Base-by-base conservation (phyloP, 2,888 invertebrate genomes). In the Elmis aenea region DNA sequence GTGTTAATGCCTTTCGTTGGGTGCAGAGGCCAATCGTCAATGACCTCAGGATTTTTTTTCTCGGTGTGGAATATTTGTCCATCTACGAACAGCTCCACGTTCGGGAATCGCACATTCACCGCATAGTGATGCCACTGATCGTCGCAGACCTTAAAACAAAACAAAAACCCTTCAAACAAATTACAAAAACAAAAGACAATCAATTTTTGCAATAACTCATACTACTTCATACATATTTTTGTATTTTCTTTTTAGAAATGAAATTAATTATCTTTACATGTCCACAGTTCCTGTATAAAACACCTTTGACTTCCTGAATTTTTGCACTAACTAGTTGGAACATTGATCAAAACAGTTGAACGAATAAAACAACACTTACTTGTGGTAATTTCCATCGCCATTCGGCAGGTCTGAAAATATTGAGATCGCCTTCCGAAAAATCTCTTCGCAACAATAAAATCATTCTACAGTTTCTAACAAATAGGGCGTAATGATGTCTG, bases 121-220 rank as follows among this genome's bases (percentile, higher is more conserved):
- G 94, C 90, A 71, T 93, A 97, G 70, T 96, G 95, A 74, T 99
- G 97, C 97, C 97, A 99, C 60, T 92, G 87, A 67, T 93, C 89
- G 70, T 99, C 97, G 71, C 97, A 97, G 30, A 90, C 87, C 79
- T 84, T 36, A 48, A 45, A 29, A 9, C 22, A 39, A 13, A 24
- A 13, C 9, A 13, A 2, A 25, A 33, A n/a, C 13, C 12, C 2
- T 29, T 3, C 13, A 18, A 15, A 2, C n/a, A 26, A 11, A 5
- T 26, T 26, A 11, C 11, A 5, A 26, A 26, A 13, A 3, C 6
- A 9, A 23, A 23, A 23, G 24, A n/a, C 10, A 10, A 23, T 23
- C 4, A 23, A 8, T 23, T 23, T 5, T 9, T n/a, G 8, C 8
- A 23, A 4, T 9, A 23, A 23, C n/a, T 23, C 3, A 5, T 18